Conservation (phyloP, 1,140 invertebrate genomes). For the Neomicropteryx cornuta region DNA sequence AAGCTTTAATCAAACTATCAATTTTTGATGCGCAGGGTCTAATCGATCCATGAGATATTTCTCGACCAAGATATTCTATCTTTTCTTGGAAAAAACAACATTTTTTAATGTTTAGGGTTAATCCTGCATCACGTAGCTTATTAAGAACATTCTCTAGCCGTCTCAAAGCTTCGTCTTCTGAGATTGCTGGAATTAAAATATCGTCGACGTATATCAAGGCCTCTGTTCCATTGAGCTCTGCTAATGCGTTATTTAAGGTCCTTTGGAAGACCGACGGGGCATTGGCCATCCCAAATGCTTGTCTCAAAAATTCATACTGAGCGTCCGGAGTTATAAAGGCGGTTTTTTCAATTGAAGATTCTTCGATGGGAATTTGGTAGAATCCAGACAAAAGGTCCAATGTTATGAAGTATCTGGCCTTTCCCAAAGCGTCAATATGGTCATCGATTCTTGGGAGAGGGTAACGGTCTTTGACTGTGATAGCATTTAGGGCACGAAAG, state of each 20-base stretch:
- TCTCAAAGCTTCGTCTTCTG: conserved; percentile 9
- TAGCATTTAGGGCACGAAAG: conserved; percentile 23
- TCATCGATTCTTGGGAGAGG: conserved; percentile 26
- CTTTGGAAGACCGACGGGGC: conserved; percentile 20
- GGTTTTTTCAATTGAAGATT: conserved; percentile 12
- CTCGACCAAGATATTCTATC: conserved; percentile 20
- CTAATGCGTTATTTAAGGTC: conserved; percentile 23
- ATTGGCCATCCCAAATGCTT: conserved; percentile 19
- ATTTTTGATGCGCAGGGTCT: conserved; percentile 9
- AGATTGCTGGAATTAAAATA: conserved; percentile 10
- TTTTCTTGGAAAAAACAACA: conserved; percentile 13
- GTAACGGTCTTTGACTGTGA: conserved; percentile 23
- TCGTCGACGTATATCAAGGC: conserved; percentile 14
- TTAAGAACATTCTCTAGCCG: conserved; percentile 8
- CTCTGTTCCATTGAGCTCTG: conserved; percentile 3
- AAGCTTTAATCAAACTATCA: conserved; percentile 11
- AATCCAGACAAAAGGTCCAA: conserved; percentile 27
- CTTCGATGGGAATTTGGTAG: conserved; percentile 19
- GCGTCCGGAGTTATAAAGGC: conserved; percentile 18
- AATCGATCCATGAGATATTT: conserved; percentile 8
- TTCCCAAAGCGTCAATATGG: conserved; percentile 23
- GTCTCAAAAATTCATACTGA: conserved; percentile 19
- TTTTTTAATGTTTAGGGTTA: conserved; percentile 13
- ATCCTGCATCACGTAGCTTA: conserved; percentile 6
- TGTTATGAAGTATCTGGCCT: conserved; percentile 13